Evolutionary conservation across 2,888 invertebrate genomes (phyloP), one percentile per base, ranked within the genome.

Genomic region (Watsonalla cultraria): DNA sequence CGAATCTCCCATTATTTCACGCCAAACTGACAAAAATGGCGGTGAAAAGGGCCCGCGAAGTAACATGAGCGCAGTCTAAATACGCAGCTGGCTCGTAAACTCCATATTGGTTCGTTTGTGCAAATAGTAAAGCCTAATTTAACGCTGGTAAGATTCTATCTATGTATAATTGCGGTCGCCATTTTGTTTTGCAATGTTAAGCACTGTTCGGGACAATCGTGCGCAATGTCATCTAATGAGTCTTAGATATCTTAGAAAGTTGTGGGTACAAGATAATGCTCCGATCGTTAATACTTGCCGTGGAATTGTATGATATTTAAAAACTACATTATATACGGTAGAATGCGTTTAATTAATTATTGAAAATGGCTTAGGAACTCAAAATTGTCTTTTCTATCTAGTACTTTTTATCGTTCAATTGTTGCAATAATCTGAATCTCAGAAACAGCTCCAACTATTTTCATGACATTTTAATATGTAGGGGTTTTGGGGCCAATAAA

Each of bases 21-120:
- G 73, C 69, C 73, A 70, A 78, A 78, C 81, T 74, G 74, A 78
- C 85, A 74, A 84, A 86, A 85, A 84, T 81, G 82, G 84, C 70
- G 67, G 65, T 79, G 73, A 76, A 83, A 84, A 84, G 82, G 68
- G 66, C 72, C 72, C 65, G 64, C 59, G 52, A 52, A 56, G 55
- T 54, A 56, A 59, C 61, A 69, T 66, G 37, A 59, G 65, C 69
- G 63, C 65, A 73, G 63, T 68, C 62, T 64, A 71, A 68, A 64
- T 55, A 58, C 68, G 70, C 81, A 82, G 77, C 78, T 80, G 80
- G 72, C 70, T 70, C 68, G 66, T 54, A 51, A 53, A 68, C 69
- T 71, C 71, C 70, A 74, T 74, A 71, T 76, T 68, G 62, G 61
- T 61, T 72, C 74, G 68, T 78, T 78, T 78, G 72, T 74, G 72